These are phyloP conservation scores for Dasypus novemcinctus DNA, from an alignment of 2,113 vertebrate species.

Conservation along the genomic window DNA sequence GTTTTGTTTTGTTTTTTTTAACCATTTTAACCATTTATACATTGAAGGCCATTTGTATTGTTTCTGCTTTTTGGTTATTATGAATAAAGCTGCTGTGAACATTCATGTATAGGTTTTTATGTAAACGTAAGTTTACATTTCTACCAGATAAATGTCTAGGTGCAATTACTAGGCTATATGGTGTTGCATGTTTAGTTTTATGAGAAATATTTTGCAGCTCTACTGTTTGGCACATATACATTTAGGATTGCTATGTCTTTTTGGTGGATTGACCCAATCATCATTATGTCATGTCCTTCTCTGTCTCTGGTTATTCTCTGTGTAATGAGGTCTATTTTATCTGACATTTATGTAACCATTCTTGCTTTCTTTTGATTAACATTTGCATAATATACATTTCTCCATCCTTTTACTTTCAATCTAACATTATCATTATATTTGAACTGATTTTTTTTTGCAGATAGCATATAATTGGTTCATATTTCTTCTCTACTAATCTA, in stretches of 20 bases:
- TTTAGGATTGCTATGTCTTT: not conserved
- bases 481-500: not conserved
- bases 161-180: too few species aligned
- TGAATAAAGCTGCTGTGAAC: not conserved
- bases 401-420: not conserved
- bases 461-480: not conserved
- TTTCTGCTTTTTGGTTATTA: not conserved
- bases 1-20: too few species aligned
- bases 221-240: not conserved
- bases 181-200: too few species aligned
- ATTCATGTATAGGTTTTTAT: not conserved
- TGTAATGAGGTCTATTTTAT: not conserved
- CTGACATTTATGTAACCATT: not conserved
- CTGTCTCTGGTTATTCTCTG: not conserved
- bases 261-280: not conserved
- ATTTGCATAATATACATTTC: not conserved
- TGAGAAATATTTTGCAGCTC: too few species aligned
- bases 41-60: not conserved
- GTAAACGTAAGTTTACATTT: not conserved
- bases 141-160: not conserved
- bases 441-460: not conserved
- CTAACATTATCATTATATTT: not conserved
- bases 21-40: not conserved
- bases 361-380: not conserved
- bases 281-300: not conserved